Evolutionary conservation across 2,113 vertebrate genomes (phyloP).

Genomic region (Plectropomus leopardus): DNA sequence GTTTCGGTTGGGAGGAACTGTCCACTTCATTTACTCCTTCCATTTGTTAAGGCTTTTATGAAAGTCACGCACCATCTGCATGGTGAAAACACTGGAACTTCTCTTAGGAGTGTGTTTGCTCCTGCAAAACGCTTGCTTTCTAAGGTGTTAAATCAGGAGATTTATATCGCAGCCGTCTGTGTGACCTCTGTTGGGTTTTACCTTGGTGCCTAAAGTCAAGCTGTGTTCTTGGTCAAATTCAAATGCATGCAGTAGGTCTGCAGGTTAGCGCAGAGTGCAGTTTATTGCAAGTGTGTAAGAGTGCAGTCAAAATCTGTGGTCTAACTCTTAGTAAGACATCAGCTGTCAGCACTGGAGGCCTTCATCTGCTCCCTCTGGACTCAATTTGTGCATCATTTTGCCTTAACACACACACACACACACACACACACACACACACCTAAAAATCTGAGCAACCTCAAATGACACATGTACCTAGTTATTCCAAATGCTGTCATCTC

Average conservation of each 20-base stretch:
- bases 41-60: slow-evolving; percentile 74
- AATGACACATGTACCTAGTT: slow-evolving; percentile 6
- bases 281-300: not conserved
- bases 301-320: slow-evolving; percentile 6
- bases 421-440: not conserved
- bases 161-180: slow-evolving; percentile 20
- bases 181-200: slow-evolving; percentile 37
- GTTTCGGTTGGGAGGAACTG: slow-evolving; percentile 71
- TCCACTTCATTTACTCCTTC: slow-evolving; percentile 76
- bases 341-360: slow-evolving; percentile 44
- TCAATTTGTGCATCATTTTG: slow-evolving; percentile 51
- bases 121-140: slow-evolving; percentile 23
- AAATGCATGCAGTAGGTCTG: not conserved
- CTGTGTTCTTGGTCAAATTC: not conserved
- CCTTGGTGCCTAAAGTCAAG: not conserved
- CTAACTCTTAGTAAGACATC: slow-evolving; percentile 40
- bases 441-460: slow-evolving; percentile 2
- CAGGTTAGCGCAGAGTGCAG: not conserved
- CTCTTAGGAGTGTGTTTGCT: slow-evolving; percentile 32
- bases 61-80: slow-evolving; percentile 75
- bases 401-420: slow-evolving; percentile 19
- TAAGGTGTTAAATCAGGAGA: slow-evolving; percentile 35
- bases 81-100: slow-evolving; percentile 60
- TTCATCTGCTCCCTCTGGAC: slow-evolving; percentile 51
- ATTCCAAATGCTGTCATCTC: slow-evolving; percentile 20